Conservation (phyloP, 2,888 invertebrate genomes). For the Branchellion lobata region DNA sequence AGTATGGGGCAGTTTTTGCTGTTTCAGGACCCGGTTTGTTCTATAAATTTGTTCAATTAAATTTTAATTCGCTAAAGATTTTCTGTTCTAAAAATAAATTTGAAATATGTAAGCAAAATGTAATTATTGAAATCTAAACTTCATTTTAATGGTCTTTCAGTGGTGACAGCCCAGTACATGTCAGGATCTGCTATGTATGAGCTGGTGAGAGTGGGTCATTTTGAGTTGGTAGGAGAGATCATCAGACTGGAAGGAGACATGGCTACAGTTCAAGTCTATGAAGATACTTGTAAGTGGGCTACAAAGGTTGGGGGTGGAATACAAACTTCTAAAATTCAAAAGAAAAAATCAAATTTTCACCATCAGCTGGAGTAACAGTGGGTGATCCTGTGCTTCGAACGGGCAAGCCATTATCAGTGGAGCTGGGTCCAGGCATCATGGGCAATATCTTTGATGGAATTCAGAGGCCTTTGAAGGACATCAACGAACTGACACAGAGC, state of each 20-base stretch:
- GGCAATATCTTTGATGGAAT: constrained; percentile 99
- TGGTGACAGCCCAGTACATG: constrained; percentile 99
- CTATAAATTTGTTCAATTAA: not conserved
- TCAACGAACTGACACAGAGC: constrained; percentile 85
- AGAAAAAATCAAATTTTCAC: not conserved
- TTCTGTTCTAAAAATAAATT: too few relatives aligned
- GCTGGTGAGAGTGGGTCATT: constrained; percentile 95
- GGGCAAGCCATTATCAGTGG: constrained; percentile 97
- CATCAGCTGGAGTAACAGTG: constrained; percentile 84
- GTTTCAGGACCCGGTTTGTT: constrained; percentile 81
- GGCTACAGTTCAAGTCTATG: constrained; percentile 95
- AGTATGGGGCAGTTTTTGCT: constrained; percentile 90
- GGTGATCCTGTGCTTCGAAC: constrained; percentile 98
- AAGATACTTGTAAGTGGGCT: constrained; percentile 65
- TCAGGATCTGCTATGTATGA: constrained; percentile 99
- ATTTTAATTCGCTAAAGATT: not conserved
- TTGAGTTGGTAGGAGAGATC: constrained; percentile 97
- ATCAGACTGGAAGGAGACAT: constrained; percentile 98
- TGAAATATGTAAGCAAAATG: not conserved
- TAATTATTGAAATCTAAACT: not conserved
- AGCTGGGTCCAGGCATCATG: constrained; percentile 97
- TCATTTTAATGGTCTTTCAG: constrained; percentile 65
- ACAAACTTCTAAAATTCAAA: too few relatives aligned
- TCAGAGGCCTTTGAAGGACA: constrained; percentile 93
- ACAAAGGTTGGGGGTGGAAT: too few relatives aligned